Conservation (phyloP, 2,888 invertebrate genomes). For the Nowickia ferox region DNA sequence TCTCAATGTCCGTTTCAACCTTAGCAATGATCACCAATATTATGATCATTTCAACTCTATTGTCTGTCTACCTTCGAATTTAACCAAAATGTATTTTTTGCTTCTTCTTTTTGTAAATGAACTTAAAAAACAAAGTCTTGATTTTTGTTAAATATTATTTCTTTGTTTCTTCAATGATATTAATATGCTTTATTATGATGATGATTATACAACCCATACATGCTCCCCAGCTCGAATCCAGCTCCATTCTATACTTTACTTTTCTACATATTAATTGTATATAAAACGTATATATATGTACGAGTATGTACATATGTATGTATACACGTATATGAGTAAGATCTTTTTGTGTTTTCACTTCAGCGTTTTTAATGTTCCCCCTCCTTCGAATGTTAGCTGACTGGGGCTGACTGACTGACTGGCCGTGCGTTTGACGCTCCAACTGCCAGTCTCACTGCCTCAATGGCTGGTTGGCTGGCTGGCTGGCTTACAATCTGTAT, state of each 20-base stretch:
- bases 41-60: slow-evolving; percentile 48
- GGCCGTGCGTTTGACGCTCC: slow-evolving; percentile 3
- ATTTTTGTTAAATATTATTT: slow-evolving; percentile 36
- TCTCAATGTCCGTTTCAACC: slow-evolving; percentile 15
- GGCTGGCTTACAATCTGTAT: slow-evolving; percentile 12
- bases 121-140: slow-evolving; percentile 39
- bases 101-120: slow-evolving; percentile 25
- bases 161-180: slow-evolving; percentile 66
- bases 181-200: slow-evolving; percentile 68
- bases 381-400: slow-evolving; percentile 34
- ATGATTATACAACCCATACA: slow-evolving; percentile 56
- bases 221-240: slow-evolving; percentile 36
- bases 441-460: neutral
- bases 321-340: slow-evolving; percentile 30
- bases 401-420: neutral
- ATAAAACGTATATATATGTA: slow-evolving; percentile 3
- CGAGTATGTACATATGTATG: no score
- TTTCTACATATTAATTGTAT: slow-evolving; percentile 55
- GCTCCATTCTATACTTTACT: slow-evolving; percentile 43
- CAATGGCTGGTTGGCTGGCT: neutral
- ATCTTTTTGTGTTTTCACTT: slow-evolving; percentile 49
- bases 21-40: slow-evolving; percentile 20
- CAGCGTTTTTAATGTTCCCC: slow-evolving; percentile 46
- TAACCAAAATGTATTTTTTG: slow-evolving; percentile 6
- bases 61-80: slow-evolving; percentile 56